Evolutionary conservation across 2,888 invertebrate species (phyloP).

Genomic region (Ormyrus pomaceus): DNA sequence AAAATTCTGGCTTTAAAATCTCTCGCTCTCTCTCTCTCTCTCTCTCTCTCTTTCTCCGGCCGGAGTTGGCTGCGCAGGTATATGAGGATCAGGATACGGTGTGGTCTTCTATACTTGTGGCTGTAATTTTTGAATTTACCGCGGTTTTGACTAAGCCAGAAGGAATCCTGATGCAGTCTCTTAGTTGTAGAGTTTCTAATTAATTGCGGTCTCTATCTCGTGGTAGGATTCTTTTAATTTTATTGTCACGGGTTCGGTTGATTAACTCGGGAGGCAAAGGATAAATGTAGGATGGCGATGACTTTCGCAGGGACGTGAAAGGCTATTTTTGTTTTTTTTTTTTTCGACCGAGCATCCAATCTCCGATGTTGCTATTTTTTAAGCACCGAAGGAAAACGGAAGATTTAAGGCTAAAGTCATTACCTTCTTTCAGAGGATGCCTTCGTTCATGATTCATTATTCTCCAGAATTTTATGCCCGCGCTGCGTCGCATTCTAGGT

Average conservation of each 20-base stretch:
- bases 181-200: too few species aligned
- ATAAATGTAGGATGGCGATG: not conserved
- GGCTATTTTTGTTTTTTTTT: not conserved
- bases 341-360: constrained; percentile 2
- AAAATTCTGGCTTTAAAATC: constrained; percentile 67
- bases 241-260: not conserved
- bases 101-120: not conserved
- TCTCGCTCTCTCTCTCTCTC: constrained; percentile 56
- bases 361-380: too few species aligned
- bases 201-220: constrained; percentile 5
- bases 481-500: too few species aligned
- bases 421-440: too few species aligned
- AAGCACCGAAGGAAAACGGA: too few species aligned
- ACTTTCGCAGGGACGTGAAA: constrained; percentile 28
- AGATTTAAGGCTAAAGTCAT: too few species aligned
- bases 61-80: constrained; percentile 17
- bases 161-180: too few species aligned
- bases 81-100: constrained; percentile 12
- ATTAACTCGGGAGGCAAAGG: not conserved
- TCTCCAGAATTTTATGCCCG: too few species aligned
- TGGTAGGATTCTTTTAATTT: constrained; percentile 23
- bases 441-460: too few species aligned
- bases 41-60: constrained; percentile 44
- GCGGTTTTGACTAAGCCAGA: too few species aligned
- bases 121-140: too few species aligned